Evolutionary conservation across 1,140 invertebrate species (phyloP).

Genomic region (Drosophila quadrilineata): DNA sequence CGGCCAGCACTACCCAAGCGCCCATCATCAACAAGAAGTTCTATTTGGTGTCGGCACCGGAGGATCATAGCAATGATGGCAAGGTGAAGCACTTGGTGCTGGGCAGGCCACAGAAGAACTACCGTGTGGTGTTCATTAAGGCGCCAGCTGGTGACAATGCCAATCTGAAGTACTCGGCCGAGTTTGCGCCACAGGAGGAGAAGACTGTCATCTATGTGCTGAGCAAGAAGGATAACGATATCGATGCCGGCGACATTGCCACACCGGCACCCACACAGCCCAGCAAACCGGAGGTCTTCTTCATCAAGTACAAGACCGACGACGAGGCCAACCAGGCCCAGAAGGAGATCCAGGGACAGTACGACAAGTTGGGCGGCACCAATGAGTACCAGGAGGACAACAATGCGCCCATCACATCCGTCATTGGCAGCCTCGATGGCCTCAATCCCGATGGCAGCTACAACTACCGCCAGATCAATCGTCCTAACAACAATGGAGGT

Average conservation of each 20-base stretch:
- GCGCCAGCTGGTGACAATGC: conserved; percentile 87
- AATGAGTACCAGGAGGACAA: conserved; percentile 75
- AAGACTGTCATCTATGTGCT: conserved; percentile 93
- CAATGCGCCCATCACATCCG: conserved; percentile 71
- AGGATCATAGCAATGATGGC: conserved; percentile 64
- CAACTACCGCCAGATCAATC: conserved; percentile 68
- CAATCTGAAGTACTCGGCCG: conserved; percentile 80
- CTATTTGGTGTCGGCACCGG: conserved; percentile 75
- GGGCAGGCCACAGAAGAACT: conserved; percentile 88
- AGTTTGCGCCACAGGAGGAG: conserved; percentile 85
- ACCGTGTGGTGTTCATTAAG: conserved; percentile 94
- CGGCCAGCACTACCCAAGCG: conserved; percentile 62
- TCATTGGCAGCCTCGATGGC: conserved; percentile 73
- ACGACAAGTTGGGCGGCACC: conserved; percentile 76
- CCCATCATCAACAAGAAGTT: conserved; percentile 80
- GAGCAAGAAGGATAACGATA: conserved; percentile 87
- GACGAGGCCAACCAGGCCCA: conserved; percentile 82
- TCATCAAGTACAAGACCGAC: conserved; percentile 88
- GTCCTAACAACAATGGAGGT: not conserved
- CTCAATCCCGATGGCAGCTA: conserved; percentile 76
- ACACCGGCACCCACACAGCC: conserved; percentile 88
- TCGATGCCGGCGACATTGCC: conserved; percentile 86
- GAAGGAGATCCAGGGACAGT: conserved; percentile 79
- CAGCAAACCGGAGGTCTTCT: conserved; percentile 89
- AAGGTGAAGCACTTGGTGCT: conserved; percentile 74